Percentiles rank a stretch among this genome's conserved stretches.
Evolutionary conservation across 1,140 invertebrate species (phyloP).

Genomic region (Lasaia peninsularis): DNA sequence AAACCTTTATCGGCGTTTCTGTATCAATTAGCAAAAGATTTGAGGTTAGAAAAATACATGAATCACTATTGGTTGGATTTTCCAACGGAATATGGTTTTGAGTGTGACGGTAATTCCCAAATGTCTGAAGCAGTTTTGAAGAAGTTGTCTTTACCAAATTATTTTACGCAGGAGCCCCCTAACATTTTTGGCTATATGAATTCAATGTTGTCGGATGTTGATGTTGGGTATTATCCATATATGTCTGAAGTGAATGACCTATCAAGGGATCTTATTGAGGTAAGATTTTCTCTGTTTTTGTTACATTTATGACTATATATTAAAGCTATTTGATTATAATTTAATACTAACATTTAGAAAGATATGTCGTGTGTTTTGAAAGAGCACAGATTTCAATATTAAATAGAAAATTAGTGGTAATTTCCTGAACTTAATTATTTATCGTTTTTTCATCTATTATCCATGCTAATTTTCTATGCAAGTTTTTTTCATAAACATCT

Average conservation of each 20-base stretch:
- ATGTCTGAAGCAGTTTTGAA: slow-evolving; percentile 77
- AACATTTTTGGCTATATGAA: slow-evolving; percentile 85
- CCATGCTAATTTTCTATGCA: too few species aligned
- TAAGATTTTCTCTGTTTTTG: slow-evolving; percentile 55
- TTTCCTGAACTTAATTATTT: too few species aligned
- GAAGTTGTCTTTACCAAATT: slow-evolving; percentile 80
- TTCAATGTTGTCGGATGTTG: slow-evolving; percentile 78
- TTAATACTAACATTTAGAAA: too few species aligned
- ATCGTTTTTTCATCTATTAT: too few species aligned
- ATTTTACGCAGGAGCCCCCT: slow-evolving; percentile 81
- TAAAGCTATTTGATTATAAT: slow-evolving; percentile 16
- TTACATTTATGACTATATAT: too few species aligned
- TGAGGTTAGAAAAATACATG: slow-evolving; percentile 84
- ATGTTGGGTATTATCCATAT: slow-evolving; percentile 82
- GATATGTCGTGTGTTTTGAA: too few species aligned
- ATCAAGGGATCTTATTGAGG: slow-evolving; percentile 85
- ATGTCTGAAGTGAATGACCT: slow-evolving; percentile 83
- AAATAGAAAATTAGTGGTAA: too few species aligned
- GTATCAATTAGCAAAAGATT: slow-evolving; percentile 87
- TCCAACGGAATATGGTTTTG: slow-evolving; percentile 79
- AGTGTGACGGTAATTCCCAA: slow-evolving; percentile 63
- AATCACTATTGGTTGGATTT: slow-evolving; percentile 93
- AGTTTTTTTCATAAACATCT: too few species aligned
- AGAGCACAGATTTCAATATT: too few species aligned
- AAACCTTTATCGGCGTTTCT: slow-evolving; percentile 85